phyloP scores from a whole-genome alignment of 2,888 invertebrate genomes.

The Ganaspis brasiliensis region DNA sequence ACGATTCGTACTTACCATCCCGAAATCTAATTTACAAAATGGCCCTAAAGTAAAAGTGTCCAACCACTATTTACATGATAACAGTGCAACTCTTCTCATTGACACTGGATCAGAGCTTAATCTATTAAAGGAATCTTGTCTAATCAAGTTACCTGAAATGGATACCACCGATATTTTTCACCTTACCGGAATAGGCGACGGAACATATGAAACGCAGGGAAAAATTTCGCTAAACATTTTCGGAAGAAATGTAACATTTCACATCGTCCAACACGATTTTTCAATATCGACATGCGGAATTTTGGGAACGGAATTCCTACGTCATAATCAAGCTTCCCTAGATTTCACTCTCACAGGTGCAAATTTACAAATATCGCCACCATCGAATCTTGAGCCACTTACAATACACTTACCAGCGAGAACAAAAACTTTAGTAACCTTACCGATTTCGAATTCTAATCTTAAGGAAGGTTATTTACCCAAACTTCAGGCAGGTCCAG shows the following conservation, averaged over 20 bases:
- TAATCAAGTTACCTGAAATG: no score
- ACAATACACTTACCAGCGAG: neutral
- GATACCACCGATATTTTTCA: no score
- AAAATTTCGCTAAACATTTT: neutral
- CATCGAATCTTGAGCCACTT: neutral
- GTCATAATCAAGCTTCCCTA: neutral
- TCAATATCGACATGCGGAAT: neutral
- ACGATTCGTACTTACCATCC: no score
- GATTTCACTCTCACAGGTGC: neutral
- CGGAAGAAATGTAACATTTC: neutral
- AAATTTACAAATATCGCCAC: neutral
- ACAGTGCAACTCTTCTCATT: no score
- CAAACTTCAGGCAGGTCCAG: neutral
- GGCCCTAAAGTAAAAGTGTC: no score
- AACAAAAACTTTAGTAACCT: neutral
- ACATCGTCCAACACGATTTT: neutral
- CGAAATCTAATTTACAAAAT: no score
- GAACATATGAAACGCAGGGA: neutral
- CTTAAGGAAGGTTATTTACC: neutral
- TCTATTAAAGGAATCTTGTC: no score
- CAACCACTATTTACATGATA: no score
- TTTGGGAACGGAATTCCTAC: neutral
- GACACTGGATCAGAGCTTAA: no score
- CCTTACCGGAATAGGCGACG: neutral
- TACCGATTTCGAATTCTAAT: neutral